A percentile compares a stretch with the other conserved stretches of the same genome.
phyloP scores from a whole-genome alignment of 2,797 vertebrate genomes.

The Decapterus maruadsi region DNA sequence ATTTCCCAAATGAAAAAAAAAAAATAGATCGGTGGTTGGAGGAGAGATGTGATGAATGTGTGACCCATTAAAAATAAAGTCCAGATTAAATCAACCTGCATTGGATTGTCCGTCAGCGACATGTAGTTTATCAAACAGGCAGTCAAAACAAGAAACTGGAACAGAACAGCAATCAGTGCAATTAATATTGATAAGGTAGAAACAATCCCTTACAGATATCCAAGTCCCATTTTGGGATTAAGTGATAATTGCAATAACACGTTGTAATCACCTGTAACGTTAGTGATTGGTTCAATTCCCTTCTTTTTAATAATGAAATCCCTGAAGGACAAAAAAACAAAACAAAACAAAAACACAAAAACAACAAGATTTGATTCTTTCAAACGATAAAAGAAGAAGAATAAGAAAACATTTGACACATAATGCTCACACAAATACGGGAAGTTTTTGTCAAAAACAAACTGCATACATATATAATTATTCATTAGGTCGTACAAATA shows the following conservation, averaged over 20 bases:
- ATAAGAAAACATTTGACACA: not conserved
- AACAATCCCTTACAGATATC: slow-evolving; percentile 26
- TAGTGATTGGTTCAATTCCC: slow-evolving; percentile 21
- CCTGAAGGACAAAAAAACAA: not conserved
- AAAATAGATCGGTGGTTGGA: not conserved
- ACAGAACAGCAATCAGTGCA: slow-evolving; percentile 41
- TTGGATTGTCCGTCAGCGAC: not conserved
- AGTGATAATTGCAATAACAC: slow-evolving; percentile 15
- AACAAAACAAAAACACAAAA: not conserved
- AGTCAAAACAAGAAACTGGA: not conserved
- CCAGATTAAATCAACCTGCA: not conserved
- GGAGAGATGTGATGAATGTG: not conserved
- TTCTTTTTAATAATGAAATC: slow-evolving; percentile 17
- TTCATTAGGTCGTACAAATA: too few relatives aligned
- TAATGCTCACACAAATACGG: not conserved
- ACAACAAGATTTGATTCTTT: slow-evolving; percentile 12
- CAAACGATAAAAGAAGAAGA: not conserved
- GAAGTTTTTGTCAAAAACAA: not conserved
- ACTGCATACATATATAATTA: not conserved
- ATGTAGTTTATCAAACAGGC: not conserved
- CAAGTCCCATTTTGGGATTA: slow-evolving; percentile 24
- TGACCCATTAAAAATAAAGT: not conserved
- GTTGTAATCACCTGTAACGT: not conserved
- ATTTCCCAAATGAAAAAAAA: not conserved
- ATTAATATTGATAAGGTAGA: slow-evolving; percentile 3